These are phyloP conservation scores for Pseudoips prasinana DNA, from an alignment of 2,888 invertebrate genomes.

Conservation along the genomic window DNA sequence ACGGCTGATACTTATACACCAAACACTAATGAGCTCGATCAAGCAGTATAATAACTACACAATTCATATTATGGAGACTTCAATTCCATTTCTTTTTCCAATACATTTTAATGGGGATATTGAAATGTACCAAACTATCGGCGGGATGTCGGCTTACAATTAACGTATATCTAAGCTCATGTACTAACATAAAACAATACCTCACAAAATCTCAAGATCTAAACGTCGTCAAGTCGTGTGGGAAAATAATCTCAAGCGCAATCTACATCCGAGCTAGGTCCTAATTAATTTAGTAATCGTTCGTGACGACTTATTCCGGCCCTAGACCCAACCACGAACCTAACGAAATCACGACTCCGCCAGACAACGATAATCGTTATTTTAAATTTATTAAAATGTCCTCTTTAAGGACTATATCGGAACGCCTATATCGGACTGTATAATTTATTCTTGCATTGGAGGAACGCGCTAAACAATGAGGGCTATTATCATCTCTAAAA, in stretches of 20 bases:
- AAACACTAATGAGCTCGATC: constrained; percentile 1
- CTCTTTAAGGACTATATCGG: constrained; percentile 80
- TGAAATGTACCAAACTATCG: no score
- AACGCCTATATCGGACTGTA: constrained; percentile 77
- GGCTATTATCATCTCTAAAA: constrained; percentile 65
- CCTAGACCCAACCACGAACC: constrained; percentile 74
- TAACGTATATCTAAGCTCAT: constrained; percentile 26
- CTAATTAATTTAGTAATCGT: constrained; percentile 82
- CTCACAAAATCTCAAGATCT: constrained; percentile 67
- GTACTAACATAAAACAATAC: constrained; percentile 56
- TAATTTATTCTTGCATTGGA: constrained; percentile 75
- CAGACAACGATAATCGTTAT: constrained; percentile 80
- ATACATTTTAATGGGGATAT: no score
- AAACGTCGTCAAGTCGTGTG: constrained; percentile 71
- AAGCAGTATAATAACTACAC: no score
- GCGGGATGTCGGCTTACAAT: constrained; percentile 6
- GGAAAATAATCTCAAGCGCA: constrained; percentile 77
- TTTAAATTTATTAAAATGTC: constrained; percentile 82
- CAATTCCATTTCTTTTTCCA: no score
- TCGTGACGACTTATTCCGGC: constrained; percentile 81
- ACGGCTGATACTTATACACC: constrained; percentile 1
- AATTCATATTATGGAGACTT: no score
- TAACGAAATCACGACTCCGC: constrained; percentile 81
- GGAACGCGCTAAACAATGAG: constrained; percentile 69
- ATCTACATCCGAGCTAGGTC: constrained; percentile 78